Percentiles rank a stretch among this genome's conserved stretches.
phyloP scores from a whole-genome alignment of 2,888 invertebrate genomes.

The Silvanus unidentatus region DNA sequence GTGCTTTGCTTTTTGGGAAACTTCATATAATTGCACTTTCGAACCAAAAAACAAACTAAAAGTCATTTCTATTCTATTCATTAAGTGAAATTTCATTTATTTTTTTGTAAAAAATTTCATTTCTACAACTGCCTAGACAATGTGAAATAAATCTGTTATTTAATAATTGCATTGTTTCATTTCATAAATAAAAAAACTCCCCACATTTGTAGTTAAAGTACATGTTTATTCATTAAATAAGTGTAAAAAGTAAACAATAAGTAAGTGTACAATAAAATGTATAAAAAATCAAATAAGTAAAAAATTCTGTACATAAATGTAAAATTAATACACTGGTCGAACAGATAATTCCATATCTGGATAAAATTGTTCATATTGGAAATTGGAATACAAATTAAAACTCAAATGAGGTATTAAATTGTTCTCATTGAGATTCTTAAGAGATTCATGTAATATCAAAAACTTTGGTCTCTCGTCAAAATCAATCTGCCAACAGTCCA shows the following conservation, averaged over 20 bases:
- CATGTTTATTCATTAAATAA: no score
- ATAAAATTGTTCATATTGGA: slow-evolving; percentile 43
- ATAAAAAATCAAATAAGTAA: no score
- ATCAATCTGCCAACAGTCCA: slow-evolving; percentile 81
- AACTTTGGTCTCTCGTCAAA: slow-evolving; percentile 74
- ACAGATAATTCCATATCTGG: slow-evolving; percentile 40
- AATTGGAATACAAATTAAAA: slow-evolving; percentile 37
- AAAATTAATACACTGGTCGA: slow-evolving; percentile 31
- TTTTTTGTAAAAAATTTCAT: neutral
- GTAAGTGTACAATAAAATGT: no score
- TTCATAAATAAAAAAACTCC: no score
- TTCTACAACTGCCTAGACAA: slow-evolving; percentile 1
- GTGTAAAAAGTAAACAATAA: no score
- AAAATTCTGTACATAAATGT: no score
- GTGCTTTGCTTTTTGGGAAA: slow-evolving; percentile 1
- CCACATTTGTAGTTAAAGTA: no score
- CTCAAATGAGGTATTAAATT: slow-evolving; percentile 30
- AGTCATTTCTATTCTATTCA: neutral
- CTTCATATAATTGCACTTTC: neutral
- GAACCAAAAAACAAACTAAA: no score
- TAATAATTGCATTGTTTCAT: neutral
- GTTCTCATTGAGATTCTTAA: slow-evolving; percentile 29
- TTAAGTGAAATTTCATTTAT: neutral
- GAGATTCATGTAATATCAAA: slow-evolving; percentile 48
- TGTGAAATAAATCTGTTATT: slow-evolving; percentile 6